Percentiles rank a stretch among this genome's conserved stretches.
Evolutionary conservation across 2,797 vertebrate species (phyloP).

Genomic region (Bradypodion pumilum): DNA sequence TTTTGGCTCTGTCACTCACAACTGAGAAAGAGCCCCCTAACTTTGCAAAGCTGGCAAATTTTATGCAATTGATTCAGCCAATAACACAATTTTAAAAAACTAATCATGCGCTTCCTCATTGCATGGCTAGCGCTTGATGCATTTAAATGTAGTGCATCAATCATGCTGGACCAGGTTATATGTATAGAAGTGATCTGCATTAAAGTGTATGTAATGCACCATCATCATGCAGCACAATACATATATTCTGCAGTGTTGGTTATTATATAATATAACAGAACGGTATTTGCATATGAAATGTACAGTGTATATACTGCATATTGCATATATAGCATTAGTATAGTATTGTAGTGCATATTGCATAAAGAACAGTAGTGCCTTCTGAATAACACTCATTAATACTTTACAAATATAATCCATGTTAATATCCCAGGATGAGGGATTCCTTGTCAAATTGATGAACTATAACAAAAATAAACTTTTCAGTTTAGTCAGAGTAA

Average conservation of each 20-base stretch:
- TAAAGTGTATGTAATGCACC: not conserved
- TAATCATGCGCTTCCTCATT: not conserved
- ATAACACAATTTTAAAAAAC: not conserved
- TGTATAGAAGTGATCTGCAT: constrained; percentile 1
- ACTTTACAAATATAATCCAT: not conserved
- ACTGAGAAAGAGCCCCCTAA: not conserved
- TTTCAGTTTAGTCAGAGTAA: not conserved
- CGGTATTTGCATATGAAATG: constrained; percentile 5
- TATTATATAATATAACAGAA: constrained; percentile 8
- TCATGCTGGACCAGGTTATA: not conserved
- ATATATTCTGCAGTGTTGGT: constrained; percentile 1
- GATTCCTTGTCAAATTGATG: constrained; percentile 16
- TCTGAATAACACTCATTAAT: not conserved
- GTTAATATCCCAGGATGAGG: constrained; percentile 11
- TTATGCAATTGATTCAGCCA: not conserved
- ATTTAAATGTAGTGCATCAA: not conserved
- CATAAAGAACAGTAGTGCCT: constrained; percentile 23
- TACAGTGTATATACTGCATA: constrained; percentile 26
- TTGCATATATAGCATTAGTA: constrained; percentile 20
- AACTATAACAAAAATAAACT: constrained; percentile 19
- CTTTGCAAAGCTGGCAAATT: not conserved
- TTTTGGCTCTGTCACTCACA: not conserved
- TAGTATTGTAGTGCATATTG: constrained; percentile 27
- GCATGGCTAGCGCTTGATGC: not conserved
- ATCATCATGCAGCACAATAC: not conserved